Base-by-base conservation (phyloP, 2,113 vertebrate species). In the Aptenodytes patagonicus region DNA sequence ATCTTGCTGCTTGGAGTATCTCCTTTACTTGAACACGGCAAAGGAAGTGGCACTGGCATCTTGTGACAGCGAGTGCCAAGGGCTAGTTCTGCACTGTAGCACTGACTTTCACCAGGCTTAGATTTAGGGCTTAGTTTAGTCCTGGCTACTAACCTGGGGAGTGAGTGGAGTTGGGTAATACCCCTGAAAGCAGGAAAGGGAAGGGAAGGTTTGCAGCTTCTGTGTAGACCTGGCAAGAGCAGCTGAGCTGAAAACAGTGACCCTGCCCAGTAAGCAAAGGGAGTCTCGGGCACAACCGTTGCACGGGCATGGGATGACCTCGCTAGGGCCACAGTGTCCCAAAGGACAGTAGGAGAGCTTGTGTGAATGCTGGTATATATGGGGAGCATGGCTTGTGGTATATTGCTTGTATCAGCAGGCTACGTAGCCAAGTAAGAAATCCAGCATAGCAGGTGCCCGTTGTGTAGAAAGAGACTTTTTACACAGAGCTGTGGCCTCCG, bases 401-500 rank as follows among this genome's bases (percentile, higher is more conserved):
- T 25, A 5, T 16, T 13, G 21, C 54, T 44, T 38, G 4, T 34
- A 5, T 13, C 31, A 17, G 26, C n/a, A 47, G 72, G 21, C 34
- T 40, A 3, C 16, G 77, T 34, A 77, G 47, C 52, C 52, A 72
- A 18, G 19, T 12, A 8, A 62, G 32, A 44, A 55, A 57, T 29
- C 11, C 73, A 57, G 61, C 42, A 24, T 5, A 15, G 31, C 28
- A 42, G 7, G 7, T 44, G 61, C 15, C 18, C 44, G 5, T 25
- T 44, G 19, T 24, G 4, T 10, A 46, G 28, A 34, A 55, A 15
- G 51, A 20, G 44, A 13, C 13, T 31, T 57, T 18, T 25, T 11
- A 16, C 2, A 3, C 5, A 3, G 17, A 32, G 19, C 14, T 2
- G 2, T 6, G 31, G 49, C 7, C 42, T 40, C 32, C 4, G 6